A percentile compares a stretch with the other conserved stretches of the same genome.
Conservation (phyloP, 1,140 invertebrate species). For the Scaptodrosophila lebanonensis region DNA sequence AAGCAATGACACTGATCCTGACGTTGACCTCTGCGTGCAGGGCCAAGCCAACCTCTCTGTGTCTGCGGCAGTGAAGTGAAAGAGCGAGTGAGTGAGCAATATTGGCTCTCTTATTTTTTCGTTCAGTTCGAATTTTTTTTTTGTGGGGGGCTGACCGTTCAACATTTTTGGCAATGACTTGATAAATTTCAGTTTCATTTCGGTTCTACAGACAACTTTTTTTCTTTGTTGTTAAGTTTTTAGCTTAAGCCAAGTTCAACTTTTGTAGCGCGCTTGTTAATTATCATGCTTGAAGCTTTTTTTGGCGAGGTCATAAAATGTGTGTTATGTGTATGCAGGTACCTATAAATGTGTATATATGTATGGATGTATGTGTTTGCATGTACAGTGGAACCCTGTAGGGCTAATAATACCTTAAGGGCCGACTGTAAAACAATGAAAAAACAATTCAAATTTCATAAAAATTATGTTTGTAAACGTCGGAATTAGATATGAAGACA, state of each 20-base stretch:
- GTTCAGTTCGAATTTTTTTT: too few species aligned
- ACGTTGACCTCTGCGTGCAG: conserved; percentile 46
- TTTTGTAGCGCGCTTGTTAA: conserved; percentile 43
- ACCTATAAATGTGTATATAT: conserved; percentile 14
- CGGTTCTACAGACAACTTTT: conserved; percentile 1
- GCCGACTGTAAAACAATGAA: too few species aligned
- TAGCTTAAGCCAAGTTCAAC: conserved; percentile 44
- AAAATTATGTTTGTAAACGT: too few species aligned
- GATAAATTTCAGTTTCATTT: conserved; percentile 30
- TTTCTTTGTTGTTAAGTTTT: conserved; percentile 25
- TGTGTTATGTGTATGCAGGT: neutral
- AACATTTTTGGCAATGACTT: conserved; percentile 7
- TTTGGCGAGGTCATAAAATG: conserved; percentile 65
- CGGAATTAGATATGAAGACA: too few species aligned
- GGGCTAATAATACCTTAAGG: too few species aligned
- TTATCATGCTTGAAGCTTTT: conserved; percentile 71
- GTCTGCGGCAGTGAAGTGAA: neutral
- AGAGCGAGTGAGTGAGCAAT: neutral
- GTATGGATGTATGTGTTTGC: too few species aligned
- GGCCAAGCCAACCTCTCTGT: neutral
- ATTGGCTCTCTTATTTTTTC: neutral
- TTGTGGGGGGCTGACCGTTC: too few species aligned
- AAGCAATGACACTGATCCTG: conserved; percentile 59
- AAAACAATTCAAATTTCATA: too few species aligned
- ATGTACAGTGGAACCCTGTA: too few species aligned